These are phyloP conservation scores for Habrosyne pyritoides DNA, from an alignment of 2,888 invertebrate species.

Conservation along the genomic window DNA sequence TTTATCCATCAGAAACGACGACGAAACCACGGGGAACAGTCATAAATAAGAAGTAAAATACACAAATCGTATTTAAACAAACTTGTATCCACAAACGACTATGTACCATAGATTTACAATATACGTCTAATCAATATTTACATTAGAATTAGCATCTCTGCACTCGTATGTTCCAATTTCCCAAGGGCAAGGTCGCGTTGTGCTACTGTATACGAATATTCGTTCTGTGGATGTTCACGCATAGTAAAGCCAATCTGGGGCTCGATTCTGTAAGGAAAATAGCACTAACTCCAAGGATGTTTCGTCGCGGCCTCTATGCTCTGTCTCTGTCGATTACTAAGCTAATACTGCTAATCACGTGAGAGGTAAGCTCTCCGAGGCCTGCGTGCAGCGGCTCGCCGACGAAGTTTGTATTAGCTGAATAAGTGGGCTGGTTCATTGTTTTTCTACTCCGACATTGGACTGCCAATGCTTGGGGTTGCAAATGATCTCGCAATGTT, in stretches of 20 bases:
- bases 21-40: too few relatives aligned
- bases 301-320: too few relatives aligned
- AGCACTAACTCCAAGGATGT: too few relatives aligned
- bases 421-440: too few relatives aligned
- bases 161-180: background rate
- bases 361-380: too few relatives aligned
- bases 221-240: background rate
- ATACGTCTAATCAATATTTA: background rate
- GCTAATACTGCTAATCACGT: too few relatives aligned
- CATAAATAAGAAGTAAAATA: too few relatives aligned
- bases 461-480: slow-evolving; percentile 12
- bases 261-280: too few relatives aligned
- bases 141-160: background rate
- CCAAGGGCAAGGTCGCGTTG: background rate
- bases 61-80: background rate
- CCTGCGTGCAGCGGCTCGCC: too few relatives aligned
- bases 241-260: slow-evolving; percentile 25
- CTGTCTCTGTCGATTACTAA: too few relatives aligned
- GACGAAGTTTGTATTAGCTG: too few relatives aligned
- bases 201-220: background rate
- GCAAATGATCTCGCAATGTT: slow-evolving; percentile 27
- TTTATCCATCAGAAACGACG: too few relatives aligned
- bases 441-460: slow-evolving; percentile 17
- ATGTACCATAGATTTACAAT: background rate
- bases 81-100: background rate